Evolutionary conservation across 2,113 vertebrate genomes (phyloP).

Genomic region (Hystrix cristata): DNA sequence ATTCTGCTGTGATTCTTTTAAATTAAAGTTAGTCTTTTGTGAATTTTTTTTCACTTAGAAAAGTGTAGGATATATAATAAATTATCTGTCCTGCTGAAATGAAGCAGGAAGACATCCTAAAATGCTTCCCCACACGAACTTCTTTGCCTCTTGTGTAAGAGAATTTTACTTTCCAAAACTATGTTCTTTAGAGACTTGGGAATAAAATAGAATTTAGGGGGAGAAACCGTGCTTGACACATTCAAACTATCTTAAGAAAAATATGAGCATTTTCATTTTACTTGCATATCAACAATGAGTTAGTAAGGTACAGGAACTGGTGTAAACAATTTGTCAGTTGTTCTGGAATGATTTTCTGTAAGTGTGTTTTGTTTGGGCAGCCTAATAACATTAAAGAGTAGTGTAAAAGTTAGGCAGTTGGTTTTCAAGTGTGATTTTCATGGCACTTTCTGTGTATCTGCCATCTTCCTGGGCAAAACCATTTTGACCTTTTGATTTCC

Average conservation of each 20-base stretch:
- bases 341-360: constrained; percentile 44
- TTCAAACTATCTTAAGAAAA: constrained; percentile 74
- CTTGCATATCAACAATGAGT: neutral
- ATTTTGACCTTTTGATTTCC: constrained; percentile 31
- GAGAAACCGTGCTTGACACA: constrained; percentile 28
- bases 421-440: constrained; percentile 72
- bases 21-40: constrained; percentile 68
- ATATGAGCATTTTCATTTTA: constrained; percentile 44
- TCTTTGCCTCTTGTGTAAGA: constrained; percentile 63
- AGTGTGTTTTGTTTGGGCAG: constrained; percentile 51
- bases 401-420: constrained; percentile 60
- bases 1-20: constrained; percentile 69
- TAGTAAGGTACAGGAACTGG: constrained; percentile 50
- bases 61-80: constrained; percentile 69
- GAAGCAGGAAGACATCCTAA: constrained; percentile 76
- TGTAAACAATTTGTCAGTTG: neutral
- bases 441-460: neutral
- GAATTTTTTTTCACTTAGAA: constrained; percentile 53
- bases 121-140: constrained; percentile 61
- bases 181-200: constrained; percentile 56
- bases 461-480: constrained; percentile 39
- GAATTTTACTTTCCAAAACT: constrained; percentile 59
- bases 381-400: constrained; percentile 54
- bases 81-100: constrained; percentile 68
- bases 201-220: constrained; percentile 67